Base-by-base conservation (phyloP, 2,888 invertebrate genomes). In the Steromphala cineraria region DNA sequence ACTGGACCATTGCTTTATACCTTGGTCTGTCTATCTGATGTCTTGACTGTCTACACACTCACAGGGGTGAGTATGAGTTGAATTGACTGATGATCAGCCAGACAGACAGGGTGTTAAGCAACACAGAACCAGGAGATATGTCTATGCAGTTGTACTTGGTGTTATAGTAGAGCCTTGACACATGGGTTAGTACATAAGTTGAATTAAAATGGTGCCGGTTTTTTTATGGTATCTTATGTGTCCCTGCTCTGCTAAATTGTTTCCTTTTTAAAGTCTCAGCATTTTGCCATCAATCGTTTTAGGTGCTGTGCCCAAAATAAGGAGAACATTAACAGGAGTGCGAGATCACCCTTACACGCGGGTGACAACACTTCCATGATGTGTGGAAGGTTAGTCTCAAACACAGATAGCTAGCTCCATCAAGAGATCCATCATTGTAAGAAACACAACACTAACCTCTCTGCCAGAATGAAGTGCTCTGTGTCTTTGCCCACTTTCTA, bases 341-440 rank as follows among this genome's bases (percentile, higher is more conserved):
- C 96, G 98, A 96, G 98, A 98, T 95, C 98, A 98, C 96, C 98
- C 98, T 95, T 98, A 98, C 96, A 97, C 97, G 96, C 97, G 98
- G 96, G 97, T 91, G 80, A 86, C 90, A 67, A 81, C 81, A 81
- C 89, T 90, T 86, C 89, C 89, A 84, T 89, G 88, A 84, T 81
- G 71, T 71, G 62, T 81, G 85, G 85, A 86, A 89, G 88, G 87
- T 87, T 89, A 87, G 87, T 88, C 85, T 80, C 46, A 46, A 46
- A 46, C 40, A 19, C 40, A 71, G 8, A 13, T 71, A 71, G 15
- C 36, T 71, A 71, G 36, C 19, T n/a, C 28, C 46, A 46, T 46
- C 31, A 71, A 71, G 71, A 71, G 71, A 71, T 71, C 71, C 71
- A 71, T 71, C 71, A 71, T 46, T 46, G 46, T 46, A 46, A 46